Evolutionary conservation across 2,113 vertebrate genomes (phyloP), one percentile per base, ranked within the genome.

Genomic region (Pleuronectes platessa): DNA sequence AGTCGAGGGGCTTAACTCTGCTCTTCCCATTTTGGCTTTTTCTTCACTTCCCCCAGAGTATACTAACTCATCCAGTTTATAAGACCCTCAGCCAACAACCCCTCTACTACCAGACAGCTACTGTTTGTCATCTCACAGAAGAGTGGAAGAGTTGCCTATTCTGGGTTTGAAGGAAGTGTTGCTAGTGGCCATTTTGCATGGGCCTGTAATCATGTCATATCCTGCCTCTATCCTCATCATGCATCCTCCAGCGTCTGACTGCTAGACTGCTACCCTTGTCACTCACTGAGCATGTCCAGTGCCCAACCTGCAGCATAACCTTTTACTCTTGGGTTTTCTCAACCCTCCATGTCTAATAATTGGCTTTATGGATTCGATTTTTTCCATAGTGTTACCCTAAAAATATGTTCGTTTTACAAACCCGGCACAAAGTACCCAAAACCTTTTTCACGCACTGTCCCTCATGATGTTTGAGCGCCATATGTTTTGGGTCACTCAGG

Each of bases 211-310:
- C 80, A 73, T 79, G 59, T 81, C 87, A 81, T 87, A 58, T 77
- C 78, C 78, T 79, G 63, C 64, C 56, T 84, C 70, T 61, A 47
- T 85, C 84, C 85, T 86, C 60, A 60, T 82, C 84, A 68, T 74
- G 74, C 79, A 79, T 87, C 62, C 35, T 87, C 78, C 81, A 80
- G 71, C 64, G 78, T 42, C 11, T 42, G 40, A 42, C 40, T 42
- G 40, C 40, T 88, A 91, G 89, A 87, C 71, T 35, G 53, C 74
- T 62, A 42, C 40, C 83, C 81, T 94, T 91, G 86, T 94, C 91
- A 90, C 86, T 96, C 95, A 96, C 96, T 96, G 95, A 96, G 96
- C 95, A 96, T 96, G 95, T 94, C 91, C 90, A 86, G 78, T 31
- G 35, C 60, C 68, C 71, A 64, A 63, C 67, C 61, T 73, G 76